Percentiles rank a stretch among this genome's conserved stretches.
Evolutionary conservation across 1,140 invertebrate species (phyloP).

Genomic region (Arion vulgaris): DNA sequence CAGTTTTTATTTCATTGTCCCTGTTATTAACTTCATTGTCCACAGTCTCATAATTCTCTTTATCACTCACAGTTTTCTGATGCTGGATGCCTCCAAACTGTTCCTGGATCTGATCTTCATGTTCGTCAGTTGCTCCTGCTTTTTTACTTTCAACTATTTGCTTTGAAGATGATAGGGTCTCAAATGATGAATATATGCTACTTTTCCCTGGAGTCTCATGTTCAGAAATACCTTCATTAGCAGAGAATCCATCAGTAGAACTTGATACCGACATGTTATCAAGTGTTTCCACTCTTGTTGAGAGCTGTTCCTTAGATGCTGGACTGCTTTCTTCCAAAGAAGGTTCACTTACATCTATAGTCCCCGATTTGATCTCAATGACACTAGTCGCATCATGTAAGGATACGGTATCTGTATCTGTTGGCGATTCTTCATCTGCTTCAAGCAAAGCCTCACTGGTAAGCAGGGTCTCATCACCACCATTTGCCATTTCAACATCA

Average conservation of each 20-base stretch:
- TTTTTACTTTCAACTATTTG: no score
- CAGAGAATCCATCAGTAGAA: no score
- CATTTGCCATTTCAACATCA: slow-evolving; percentile 26
- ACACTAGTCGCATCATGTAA: neutral
- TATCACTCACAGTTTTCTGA: neutral
- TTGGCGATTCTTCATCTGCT: neutral
- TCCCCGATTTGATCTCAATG: neutral
- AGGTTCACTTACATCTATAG: neutral
- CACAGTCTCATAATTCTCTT: neutral
- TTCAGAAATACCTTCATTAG: no score
- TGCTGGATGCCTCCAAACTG: no score
- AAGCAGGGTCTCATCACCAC: neutral
- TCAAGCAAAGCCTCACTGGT: neutral
- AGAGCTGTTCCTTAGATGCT: neutral
- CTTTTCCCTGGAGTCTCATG: no score
- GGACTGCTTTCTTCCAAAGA: neutral
- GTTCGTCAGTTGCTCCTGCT: no score
- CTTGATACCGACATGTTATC: neutral
- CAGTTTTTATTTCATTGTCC: neutral
- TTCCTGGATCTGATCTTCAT: neutral
- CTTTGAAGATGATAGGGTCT: no score
- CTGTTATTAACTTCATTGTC: neutral
- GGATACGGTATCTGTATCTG: neutral
- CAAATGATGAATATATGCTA: no score
- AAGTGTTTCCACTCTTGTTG: neutral